Base-by-base conservation (phyloP, 2,113 vertebrate genomes). In the Dipodomys spectabilis region DNA sequence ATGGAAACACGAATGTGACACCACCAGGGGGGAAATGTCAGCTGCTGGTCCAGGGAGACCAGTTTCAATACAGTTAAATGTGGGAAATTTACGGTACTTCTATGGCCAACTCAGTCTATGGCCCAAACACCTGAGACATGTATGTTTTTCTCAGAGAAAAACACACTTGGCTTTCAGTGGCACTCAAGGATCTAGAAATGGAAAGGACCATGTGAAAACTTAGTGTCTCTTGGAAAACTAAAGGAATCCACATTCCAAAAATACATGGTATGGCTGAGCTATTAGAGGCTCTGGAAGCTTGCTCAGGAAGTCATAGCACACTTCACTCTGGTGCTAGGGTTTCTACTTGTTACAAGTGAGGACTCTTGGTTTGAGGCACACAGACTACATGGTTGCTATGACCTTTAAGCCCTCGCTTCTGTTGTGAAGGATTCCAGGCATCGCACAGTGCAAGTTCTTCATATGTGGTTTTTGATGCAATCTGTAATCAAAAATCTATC, bases 21-120 rank as follows among this genome's bases (percentile, higher is more conserved):
- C 95, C 96, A 90, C 88, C 88, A 69, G 96, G 95, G 96, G 97
- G 97, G 94, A 95, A 96, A 93, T 91, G 96, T 95, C 96, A 97
- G 94, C 97, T 92, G 96, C 95, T 92, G 95, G 2, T 97, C 96
- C 96, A 82, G 65, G 80, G 95, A 95, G 97, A 97, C 91, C 88
- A 91, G 85, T 79, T 95, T 62, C 95, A 97, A 96, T 96, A 96
- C 96, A 98, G 53, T 57, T 57, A 57, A 96, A 96, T 93, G 93
- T n/a, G 87, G 96, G 94, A 97, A 97, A 97, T 95, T 35, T 91
- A 96, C 90, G 95, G 90, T 86, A 94, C 67, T 45, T 86, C 39
- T 91, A 62, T 67, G 69, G 27, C 91, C 84, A 96, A 95, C 74
- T 95, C 0, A 0, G 69, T 97, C 80, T 3, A 30, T 7, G 18